Evolutionary conservation across 2,888 invertebrate genomes (phyloP).

Genomic region (Cenopis cana): DNA sequence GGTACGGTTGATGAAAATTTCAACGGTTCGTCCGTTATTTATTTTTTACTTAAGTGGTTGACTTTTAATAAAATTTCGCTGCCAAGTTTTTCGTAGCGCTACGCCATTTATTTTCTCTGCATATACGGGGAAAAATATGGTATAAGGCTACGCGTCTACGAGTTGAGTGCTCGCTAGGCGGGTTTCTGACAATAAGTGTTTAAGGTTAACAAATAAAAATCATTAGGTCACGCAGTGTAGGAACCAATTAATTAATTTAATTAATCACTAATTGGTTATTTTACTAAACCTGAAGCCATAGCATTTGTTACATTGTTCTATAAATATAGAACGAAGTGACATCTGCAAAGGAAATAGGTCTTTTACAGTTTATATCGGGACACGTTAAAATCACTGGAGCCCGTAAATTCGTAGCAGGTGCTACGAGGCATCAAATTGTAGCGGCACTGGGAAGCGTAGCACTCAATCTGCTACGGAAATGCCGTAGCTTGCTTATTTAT

Average conservation of each 20-base stretch:
- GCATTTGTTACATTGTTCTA: not conserved
- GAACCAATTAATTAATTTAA: too few species aligned
- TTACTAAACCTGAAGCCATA: not conserved
- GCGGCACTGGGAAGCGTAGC: conserved; percentile 8
- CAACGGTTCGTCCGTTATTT: not conserved
- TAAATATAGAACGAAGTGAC: not conserved
- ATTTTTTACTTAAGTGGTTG: too few species aligned
- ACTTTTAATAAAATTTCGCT: too few species aligned
- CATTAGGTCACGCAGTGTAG: too few species aligned
- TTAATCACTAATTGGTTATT: not conserved
- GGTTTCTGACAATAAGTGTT: too few species aligned
- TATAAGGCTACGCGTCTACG: too few species aligned
- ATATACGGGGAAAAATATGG: too few species aligned
- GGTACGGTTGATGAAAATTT: not conserved
- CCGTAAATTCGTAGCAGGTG: conserved; percentile 22
- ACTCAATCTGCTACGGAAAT: conserved; percentile 13
- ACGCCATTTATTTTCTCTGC: too few species aligned
- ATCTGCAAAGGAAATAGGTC: not conserved
- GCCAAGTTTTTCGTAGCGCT: too few species aligned
- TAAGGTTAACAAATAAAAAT: too few species aligned
- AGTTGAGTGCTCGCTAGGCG: too few species aligned
- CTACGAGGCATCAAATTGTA: not conserved
- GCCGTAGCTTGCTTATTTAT: conserved; percentile 1
- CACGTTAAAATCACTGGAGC: not conserved
- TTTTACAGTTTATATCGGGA: not conserved